Percentiles rank a stretch among this genome's conserved stretches.
Conservation (phyloP, 1,140 invertebrate species). For the Physella acuta region DNA sequence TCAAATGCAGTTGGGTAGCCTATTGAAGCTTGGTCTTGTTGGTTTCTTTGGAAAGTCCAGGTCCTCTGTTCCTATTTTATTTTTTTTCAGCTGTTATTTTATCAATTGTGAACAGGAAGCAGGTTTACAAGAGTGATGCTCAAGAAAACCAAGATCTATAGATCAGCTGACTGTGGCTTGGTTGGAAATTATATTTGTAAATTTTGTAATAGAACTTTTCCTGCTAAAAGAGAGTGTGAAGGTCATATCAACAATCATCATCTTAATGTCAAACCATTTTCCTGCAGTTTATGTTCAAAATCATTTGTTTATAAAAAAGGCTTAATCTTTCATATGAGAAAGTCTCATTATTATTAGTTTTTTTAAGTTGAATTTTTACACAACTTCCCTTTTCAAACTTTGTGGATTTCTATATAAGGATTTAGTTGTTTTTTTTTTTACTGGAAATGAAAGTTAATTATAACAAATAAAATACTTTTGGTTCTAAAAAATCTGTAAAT, state of each 20-base stretch:
- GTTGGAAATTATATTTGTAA: constrained; percentile 12
- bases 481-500: too few species aligned
- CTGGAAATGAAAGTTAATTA: neutral
- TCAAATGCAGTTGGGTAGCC: too few species aligned
- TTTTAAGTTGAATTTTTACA: neutral
- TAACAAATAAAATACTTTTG: too few species aligned
- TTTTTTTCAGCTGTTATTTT: neutral
- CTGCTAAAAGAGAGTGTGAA: constrained; percentile 25
- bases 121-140: neutral
- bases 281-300: constrained; percentile 20
- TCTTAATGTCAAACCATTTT: constrained; percentile 28
- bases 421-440: neutral
- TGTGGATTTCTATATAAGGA: neutral
- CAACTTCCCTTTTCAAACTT: too few species aligned
- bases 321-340: constrained; percentile 23
- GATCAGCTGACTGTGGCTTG: neutral
- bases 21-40: too few species aligned
- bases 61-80: too few species aligned
- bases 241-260: constrained; percentile 29
- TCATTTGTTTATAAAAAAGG: constrained; percentile 28
- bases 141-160: neutral
- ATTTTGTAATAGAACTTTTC: constrained; percentile 25
- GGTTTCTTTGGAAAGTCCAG: too few species aligned
- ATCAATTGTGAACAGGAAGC: constrained; percentile 1
- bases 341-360: constrained; percentile 10